These are phyloP conservation scores for Tridacna crocea DNA, from an alignment of 2,888 invertebrate species.

Conservation along the genomic window DNA sequence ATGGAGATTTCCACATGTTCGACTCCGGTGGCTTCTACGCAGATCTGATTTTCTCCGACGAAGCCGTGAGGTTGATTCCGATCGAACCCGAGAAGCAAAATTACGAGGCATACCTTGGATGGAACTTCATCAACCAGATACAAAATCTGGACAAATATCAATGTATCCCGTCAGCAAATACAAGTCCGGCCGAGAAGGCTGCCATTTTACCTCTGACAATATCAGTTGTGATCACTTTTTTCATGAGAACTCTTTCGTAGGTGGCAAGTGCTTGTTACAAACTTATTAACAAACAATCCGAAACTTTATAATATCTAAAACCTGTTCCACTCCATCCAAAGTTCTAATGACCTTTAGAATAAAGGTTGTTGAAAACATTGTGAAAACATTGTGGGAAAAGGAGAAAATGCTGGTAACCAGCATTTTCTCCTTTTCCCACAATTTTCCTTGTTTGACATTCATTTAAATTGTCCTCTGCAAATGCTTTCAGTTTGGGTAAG, in stretches of 20 bases:
- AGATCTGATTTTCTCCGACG: slow-evolving; percentile 98
- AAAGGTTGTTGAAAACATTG: too few species aligned
- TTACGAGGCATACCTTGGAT: slow-evolving; percentile 78
- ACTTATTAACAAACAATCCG: too few species aligned
- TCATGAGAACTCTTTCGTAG: slow-evolving; percentile 2
- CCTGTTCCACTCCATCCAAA: too few species aligned
- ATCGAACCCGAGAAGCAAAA: slow-evolving; percentile 87
- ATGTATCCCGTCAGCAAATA: slow-evolving; percentile 70
- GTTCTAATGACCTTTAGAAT: too few species aligned
- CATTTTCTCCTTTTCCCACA: too few species aligned
- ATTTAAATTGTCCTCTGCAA: too few species aligned
- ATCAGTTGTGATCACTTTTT: neutral
- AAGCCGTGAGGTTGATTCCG: slow-evolving; percentile 93
- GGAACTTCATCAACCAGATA: slow-evolving; percentile 75
- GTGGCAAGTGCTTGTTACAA: neutral
- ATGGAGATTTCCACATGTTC: slow-evolving; percentile 93
- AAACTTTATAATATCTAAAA: too few species aligned
- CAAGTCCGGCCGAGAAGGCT: neutral
- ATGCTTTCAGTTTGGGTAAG: too few species aligned
- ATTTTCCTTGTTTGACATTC: too few species aligned
- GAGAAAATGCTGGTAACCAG: too few species aligned
- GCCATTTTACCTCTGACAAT: slow-evolving; percentile 9
- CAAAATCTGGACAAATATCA: slow-evolving; percentile 76
- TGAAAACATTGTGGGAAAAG: too few species aligned
- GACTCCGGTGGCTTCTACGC: slow-evolving; percentile 92